Evolutionary conservation across 2,113 vertebrate species (phyloP).

Genomic region (Phalacrocorax carbo): DNA sequence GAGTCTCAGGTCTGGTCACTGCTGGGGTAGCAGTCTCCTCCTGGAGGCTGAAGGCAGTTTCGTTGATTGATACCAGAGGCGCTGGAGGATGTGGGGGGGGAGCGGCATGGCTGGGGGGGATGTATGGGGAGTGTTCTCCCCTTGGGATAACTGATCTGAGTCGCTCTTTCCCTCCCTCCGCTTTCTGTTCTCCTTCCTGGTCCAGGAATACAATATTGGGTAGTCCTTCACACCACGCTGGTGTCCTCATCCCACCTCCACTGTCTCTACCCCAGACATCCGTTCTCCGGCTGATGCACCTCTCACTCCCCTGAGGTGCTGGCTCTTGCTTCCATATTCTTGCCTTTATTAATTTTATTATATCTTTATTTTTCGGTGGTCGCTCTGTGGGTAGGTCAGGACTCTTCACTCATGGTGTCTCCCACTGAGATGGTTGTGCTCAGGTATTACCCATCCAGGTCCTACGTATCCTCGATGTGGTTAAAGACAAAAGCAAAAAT

Average conservation of each 20-base stretch:
- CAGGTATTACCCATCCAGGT: not conserved
- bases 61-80: conserved; percentile 16
- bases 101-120: not conserved
- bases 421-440: not conserved
- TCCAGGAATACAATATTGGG: not conserved
- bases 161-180: conserved; percentile 21
- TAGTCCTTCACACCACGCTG: not conserved
- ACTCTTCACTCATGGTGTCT: fast-evolving
- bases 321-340: fast-evolving
- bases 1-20: not conserved
- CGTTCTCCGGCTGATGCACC: fast-evolving
- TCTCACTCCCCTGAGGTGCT: fast-evolving
- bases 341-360: not conserved
- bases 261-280: not conserved
- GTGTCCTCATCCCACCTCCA: not conserved
- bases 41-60: not conserved
- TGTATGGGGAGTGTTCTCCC: not conserved
- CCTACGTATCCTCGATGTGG: not conserved
- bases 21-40: fast-evolving
- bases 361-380: not conserved
- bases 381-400: not conserved
- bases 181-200: conserved; percentile 68
- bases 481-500: not conserved
- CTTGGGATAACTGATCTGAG: conserved; percentile 27
- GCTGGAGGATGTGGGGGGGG: not conserved